Evolutionary conservation across 2,888 invertebrate species (phyloP).

Genomic region (Amphipyra berbera): DNA sequence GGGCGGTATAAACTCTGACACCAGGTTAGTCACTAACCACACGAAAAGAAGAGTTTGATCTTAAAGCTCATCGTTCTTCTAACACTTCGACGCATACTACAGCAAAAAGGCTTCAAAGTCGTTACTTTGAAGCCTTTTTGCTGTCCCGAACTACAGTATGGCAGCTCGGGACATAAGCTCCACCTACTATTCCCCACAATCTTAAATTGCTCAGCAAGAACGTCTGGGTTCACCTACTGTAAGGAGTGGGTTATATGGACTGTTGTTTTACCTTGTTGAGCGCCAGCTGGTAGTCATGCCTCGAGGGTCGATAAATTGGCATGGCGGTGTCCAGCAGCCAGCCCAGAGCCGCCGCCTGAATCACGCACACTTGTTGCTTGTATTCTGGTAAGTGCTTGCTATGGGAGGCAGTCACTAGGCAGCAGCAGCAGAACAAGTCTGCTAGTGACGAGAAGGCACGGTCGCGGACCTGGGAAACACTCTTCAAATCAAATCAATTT

Average conservation of each 20-base stretch:
- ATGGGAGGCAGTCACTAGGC: slow-evolving; percentile 93
- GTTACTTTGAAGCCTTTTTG: too few relatives aligned
- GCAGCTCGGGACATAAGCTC: too few relatives aligned
- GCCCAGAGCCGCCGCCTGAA: slow-evolving; percentile 95
- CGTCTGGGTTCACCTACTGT: slow-evolving; percentile 75
- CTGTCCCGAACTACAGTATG: too few relatives aligned
- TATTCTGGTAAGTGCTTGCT: slow-evolving; percentile 85
- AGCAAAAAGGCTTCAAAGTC: too few relatives aligned
- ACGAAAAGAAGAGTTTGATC: too few relatives aligned
- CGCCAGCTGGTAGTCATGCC: slow-evolving; percentile 93
- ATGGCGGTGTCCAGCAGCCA: slow-evolving; percentile 97
- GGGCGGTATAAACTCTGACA: too few relatives aligned
- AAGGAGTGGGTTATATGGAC: neutral
- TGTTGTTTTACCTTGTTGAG: slow-evolving; percentile 91
- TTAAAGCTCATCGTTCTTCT: too few relatives aligned
- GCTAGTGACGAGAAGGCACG: slow-evolving; percentile 95
- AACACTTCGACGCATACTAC: too few relatives aligned
- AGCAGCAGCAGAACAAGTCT: slow-evolving; percentile 96
- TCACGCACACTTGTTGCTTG: slow-evolving; percentile 82
- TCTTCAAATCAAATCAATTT: too few relatives aligned
- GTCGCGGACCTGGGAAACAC: slow-evolving; percentile 91
- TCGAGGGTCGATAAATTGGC: slow-evolving; percentile 92
- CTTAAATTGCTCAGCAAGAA: too few relatives aligned
- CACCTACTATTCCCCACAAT: too few relatives aligned
- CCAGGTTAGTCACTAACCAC: too few relatives aligned